Conservation (phyloP, 2,113 vertebrate genomes). For the Chaetura pelagica region DNA sequence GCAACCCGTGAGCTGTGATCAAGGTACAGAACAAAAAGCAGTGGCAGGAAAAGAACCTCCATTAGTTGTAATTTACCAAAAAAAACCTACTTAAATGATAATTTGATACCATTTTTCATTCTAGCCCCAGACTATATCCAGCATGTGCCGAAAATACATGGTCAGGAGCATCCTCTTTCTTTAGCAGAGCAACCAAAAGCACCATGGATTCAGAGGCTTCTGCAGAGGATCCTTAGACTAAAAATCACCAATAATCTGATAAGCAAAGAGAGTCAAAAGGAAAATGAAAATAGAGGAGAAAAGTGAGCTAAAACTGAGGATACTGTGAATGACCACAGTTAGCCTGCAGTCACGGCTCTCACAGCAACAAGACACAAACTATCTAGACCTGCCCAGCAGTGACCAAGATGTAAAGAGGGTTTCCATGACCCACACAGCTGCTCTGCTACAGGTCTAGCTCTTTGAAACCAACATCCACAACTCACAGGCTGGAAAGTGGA, state of each 20-base stretch:
- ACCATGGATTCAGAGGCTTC: background rate
- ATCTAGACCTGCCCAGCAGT: background rate
- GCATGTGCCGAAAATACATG: background rate
- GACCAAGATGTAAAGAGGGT: accelerated
- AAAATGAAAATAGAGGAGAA: background rate
- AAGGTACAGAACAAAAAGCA: background rate
- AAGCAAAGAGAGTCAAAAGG: background rate
- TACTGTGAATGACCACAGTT: accelerated
- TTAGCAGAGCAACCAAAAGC: background rate
- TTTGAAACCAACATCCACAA: background rate
- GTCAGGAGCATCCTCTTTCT: background rate
- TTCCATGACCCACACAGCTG: background rate
- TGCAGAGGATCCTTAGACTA: background rate
- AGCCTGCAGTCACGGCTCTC: accelerated
- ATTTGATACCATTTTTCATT: background rate
- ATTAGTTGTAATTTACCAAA: background rate
- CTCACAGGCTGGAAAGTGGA: background rate
- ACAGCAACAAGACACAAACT: background rate
- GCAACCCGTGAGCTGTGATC: background rate
- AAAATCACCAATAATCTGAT: background rate
- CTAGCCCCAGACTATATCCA: background rate
- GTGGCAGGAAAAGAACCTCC: background rate
- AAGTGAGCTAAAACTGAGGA: accelerated
- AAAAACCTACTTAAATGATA: background rate
- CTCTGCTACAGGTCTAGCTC: background rate